Evolutionary conservation across 2,797 vertebrate species (phyloP), one percentile per base, ranked within the genome.

Genomic region (Brachyrhaphis roseni): DNA sequence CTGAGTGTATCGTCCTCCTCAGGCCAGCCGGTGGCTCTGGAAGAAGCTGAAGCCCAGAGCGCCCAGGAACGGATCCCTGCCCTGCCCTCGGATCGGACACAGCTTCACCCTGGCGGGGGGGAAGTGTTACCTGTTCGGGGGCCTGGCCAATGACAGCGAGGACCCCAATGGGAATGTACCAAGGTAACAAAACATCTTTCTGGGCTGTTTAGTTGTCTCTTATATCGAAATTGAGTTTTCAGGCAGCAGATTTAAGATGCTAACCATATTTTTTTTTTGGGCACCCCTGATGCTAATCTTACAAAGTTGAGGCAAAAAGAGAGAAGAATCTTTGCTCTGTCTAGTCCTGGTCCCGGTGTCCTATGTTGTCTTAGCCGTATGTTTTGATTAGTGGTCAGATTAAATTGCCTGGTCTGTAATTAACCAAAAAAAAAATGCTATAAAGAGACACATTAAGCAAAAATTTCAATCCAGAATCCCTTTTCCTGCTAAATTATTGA

Each of bases 11-110:
- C 7, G 28, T 66, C 8, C 8, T 26, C 15, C 8, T 77, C 88
- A 99, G 98, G 98, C 98, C 74, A 98, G 97, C 91, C 97, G 98
- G 62, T 99, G 98, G 98, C 93, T 99, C 70, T 99, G 98, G 98
- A 99, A 98, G 93, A 99, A 99, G 92, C 94, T 99, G 82, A 99
- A 97, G 85, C 97, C 98, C 74, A 94, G 97, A 49, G 91, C 96
- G 3, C 97, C 98, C 39, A 95, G 94, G 81, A 97, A 95, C 10
- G 97, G 95, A 62, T 89, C 84, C 0, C 95, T 95, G 34, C 98
- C 98, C 1, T 99, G 98, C 77, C 96, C 98, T 84, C 96, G 98
- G 4, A 97, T 99, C 11, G 98, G 98, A 62, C 98, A 99, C 94
- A 99, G 97, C 91, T 96, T 99, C 91, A 97, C 97, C 85, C 95